These are phyloP conservation scores for Lithophane socia DNA, from an alignment of 2,888 invertebrate species.

Conservation along the genomic window DNA sequence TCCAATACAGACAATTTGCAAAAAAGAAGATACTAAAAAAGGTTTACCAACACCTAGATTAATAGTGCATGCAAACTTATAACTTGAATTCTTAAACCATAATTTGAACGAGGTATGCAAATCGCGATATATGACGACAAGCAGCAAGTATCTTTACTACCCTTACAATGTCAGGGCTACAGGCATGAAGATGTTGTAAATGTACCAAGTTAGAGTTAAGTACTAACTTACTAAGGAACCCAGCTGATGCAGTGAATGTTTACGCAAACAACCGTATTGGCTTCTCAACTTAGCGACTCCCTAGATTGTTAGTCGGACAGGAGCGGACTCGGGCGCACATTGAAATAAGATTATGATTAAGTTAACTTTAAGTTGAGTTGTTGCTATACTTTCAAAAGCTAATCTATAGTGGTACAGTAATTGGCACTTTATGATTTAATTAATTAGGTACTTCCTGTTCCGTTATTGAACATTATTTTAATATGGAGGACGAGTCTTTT, in stretches of 20 bases:
- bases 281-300: slow-evolving; percentile 79
- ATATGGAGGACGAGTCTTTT: neutral
- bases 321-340: slow-evolving; percentile 66
- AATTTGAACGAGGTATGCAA: slow-evolving; percentile 13
- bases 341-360: slow-evolving; percentile 4
- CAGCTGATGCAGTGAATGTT: slow-evolving; percentile 78
- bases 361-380: neutral
- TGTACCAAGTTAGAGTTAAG: slow-evolving; percentile 39
- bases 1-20: neutral
- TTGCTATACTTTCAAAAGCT: neutral
- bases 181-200: slow-evolving; percentile 36
- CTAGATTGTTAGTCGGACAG: slow-evolving; percentile 76
- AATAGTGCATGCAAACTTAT: neutral
- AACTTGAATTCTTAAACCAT: slow-evolving; percentile 5
- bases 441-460: neutral
- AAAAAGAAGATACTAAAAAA: slow-evolving; percentile 4
- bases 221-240: slow-evolving; percentile 56
- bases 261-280: slow-evolving; percentile 84
- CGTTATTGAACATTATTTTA: neutral
- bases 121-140: slow-evolving; percentile 7
- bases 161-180: slow-evolving; percentile 26
- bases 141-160: slow-evolving; percentile 33
- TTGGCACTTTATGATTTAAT: neutral
- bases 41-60: neutral
- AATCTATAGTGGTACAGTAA: neutral